Base-by-base conservation (phyloP, 1,140 invertebrate species). In the Probaryconus sp. region DNA sequence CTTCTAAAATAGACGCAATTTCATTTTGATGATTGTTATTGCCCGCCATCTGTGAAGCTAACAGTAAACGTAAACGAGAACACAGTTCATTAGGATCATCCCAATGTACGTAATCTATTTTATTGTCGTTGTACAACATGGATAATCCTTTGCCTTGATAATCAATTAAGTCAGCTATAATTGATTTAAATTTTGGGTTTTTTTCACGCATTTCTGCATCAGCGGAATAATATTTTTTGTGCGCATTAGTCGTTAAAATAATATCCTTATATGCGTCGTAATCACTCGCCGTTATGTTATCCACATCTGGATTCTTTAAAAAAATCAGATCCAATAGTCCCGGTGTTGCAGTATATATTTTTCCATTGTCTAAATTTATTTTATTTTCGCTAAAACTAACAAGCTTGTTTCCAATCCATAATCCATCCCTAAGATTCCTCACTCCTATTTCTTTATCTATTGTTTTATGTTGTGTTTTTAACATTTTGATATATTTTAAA, bases 61-160 rank as follows among this genome's bases (percentile, higher is more conserved):
- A 38, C 2, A 87, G 30, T 20, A 87, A 38, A 21, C 76, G 47
- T 5, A 87, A 53, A 56, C 81, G 70, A 17, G 82, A 79, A 3
- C 85, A 72, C 7, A 86, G 20, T 73, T 87, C 83, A 55, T 86
- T 84, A n/a, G 78, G 72, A 79, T 87, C 76, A 73, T 86, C 78
- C 75, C 75, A 87, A 76, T 83, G 81, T 26, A 80, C 75, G 65
- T 83, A 80, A 68, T 80, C 76, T 6, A 51, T 33, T 11, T 20
- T 14, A 35, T 43, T 43, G 9, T 14, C 20, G 16, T 13, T 60
- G 50, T 33, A 4, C 1, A 13, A n/a, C 9, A 16, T 18, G 14
- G 45, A 21, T 18, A 55, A 1, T 9, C 37, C 30, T 7, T 24
- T 5, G 17, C 21, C 33, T 51, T 35, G 18, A 37, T 48, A 50